These are phyloP conservation scores for Chrysemys picta DNA, from an alignment of 2,113 vertebrate species.

Conservation along the genomic window DNA sequence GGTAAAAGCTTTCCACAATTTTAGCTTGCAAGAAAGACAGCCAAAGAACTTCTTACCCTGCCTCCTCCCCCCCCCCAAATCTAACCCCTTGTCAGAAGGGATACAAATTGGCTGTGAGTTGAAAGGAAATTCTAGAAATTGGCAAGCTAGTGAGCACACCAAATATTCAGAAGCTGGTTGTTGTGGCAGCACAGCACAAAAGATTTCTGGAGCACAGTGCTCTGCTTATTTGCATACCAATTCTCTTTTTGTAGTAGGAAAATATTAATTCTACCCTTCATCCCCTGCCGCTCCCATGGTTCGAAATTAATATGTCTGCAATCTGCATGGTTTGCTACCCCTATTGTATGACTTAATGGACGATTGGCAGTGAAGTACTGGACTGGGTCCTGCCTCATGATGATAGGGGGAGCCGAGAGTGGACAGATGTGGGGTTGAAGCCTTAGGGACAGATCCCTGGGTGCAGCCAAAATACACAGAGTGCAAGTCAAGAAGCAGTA, in stretches of 20 bases:
- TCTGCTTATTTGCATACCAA: background rate
- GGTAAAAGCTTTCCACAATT: background rate
- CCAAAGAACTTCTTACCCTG: background rate
- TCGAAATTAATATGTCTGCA: background rate
- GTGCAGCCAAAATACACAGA: background rate
- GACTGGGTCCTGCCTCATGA: background rate
- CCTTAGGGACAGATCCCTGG: background rate
- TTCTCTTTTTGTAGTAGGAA: background rate
- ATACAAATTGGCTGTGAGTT: background rate
- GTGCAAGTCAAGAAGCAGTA: background rate
- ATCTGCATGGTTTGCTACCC: background rate
- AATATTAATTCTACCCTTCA: background rate
- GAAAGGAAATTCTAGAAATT: background rate
- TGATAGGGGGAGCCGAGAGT: background rate
- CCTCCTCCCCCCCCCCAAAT: background rate
- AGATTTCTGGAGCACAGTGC: background rate
- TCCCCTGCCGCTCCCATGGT: background rate
- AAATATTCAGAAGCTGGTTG: background rate
- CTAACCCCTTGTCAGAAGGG: background rate
- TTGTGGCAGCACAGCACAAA: background rate
- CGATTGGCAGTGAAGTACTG: background rate
- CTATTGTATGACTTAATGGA: background rate
- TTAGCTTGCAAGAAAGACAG: background rate
- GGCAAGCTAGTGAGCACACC: background rate
- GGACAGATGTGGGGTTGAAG: background rate